phyloP scores from a whole-genome alignment of 2,797 vertebrate species.

The Spinus pinus region DNA sequence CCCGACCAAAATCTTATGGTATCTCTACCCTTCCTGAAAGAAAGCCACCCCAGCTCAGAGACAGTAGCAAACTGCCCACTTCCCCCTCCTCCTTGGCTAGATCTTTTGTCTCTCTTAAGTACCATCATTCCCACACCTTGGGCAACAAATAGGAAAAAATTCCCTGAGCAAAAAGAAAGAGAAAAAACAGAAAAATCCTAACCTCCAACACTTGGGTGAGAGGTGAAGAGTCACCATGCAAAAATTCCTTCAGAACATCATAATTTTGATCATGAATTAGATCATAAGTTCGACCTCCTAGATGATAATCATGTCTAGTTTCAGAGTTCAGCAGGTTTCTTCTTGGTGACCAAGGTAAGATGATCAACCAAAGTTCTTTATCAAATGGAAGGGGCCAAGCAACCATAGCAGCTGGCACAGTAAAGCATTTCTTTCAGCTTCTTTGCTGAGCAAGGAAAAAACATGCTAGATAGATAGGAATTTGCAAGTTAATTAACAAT shows the following conservation, averaged over 20 bases:
- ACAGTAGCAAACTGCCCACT: background rate
- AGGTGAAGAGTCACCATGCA: background rate
- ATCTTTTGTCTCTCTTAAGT: background rate
- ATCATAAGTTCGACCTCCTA: background rate
- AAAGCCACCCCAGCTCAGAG: background rate
- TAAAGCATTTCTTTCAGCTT: background rate
- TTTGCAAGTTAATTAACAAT: background rate
- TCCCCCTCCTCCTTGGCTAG: too few relatives aligned
- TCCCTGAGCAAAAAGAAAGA: background rate
- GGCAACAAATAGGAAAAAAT: background rate
- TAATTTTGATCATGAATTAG: background rate
- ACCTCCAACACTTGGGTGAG: background rate
- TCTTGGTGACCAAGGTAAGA: background rate
- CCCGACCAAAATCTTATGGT: fast-evolving
- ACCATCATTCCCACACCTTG: background rate
- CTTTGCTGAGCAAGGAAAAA: background rate
- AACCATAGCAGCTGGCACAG: background rate
- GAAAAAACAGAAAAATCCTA: background rate
- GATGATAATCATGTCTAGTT: background rate
- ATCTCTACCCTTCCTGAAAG: background rate
- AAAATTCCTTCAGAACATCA: background rate
- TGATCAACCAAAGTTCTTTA: background rate
- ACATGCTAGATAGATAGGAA: background rate
- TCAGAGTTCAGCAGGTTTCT: background rate
- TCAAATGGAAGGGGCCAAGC: background rate